These are phyloP conservation scores for Paradoxurus hermaphroditus DNA, from an alignment of 2,113 vertebrate genomes.

Conservation along the genomic window DNA sequence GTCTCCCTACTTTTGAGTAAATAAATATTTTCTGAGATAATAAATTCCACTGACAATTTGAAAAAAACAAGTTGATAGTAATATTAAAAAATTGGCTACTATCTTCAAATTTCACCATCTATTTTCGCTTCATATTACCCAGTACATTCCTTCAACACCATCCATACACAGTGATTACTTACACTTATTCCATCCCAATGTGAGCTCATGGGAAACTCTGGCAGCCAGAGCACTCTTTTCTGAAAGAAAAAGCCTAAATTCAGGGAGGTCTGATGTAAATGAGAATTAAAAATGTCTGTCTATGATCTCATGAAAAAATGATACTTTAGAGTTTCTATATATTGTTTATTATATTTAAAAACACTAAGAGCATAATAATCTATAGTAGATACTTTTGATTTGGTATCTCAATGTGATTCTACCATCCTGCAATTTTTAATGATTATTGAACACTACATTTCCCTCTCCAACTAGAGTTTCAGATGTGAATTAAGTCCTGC, in stretches of 20 bases:
- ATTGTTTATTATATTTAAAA: not conserved
- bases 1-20: not conserved
- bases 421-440: not conserved
- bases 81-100: not conserved
- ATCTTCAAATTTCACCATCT: not conserved
- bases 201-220: not conserved
- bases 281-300: not conserved
- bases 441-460: not conserved
- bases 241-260: not conserved
- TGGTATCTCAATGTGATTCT: not conserved
- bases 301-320: not conserved
- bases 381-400: not conserved
- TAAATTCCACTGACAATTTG: not conserved
- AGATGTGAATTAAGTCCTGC: not conserved
- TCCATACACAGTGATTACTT: not conserved
- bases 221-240: not conserved
- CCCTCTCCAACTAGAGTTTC: not conserved
- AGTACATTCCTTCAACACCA: not conserved
- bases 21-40: not conserved
- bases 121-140: not conserved
- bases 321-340: not conserved
- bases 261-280: not conserved
- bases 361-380: not conserved
- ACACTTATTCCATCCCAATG: not conserved
- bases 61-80: not conserved